Base-by-base conservation (phyloP, 2,888 invertebrate genomes). In the Drosophila hamatofila region DNA sequence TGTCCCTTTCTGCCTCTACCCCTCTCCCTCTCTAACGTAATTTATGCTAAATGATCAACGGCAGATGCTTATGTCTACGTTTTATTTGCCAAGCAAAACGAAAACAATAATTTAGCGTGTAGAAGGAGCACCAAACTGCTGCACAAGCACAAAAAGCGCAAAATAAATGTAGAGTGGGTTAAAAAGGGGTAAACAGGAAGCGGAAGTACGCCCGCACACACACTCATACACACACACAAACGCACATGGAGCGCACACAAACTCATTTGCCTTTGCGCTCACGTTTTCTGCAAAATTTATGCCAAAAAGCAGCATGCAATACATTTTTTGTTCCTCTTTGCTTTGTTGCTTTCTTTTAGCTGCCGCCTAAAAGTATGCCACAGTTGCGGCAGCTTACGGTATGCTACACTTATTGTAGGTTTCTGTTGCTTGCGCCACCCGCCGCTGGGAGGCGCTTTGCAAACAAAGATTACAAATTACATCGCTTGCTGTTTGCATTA, bases 261-360 rank as follows among this genome's bases (percentile, higher is more conserved):
- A 70, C 89, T 87, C 88, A 89, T 85, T 89, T 85, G 85, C 85
- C 80, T 85, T 89, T 88, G 73, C 78, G 80, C 78, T 88, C 88
- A 86, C 85, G 89, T 86, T 72, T 64, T 64, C 60, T 67, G 66
- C 54, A 64, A 76, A 82, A 86, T 89, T 87, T 88, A 88, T 86
- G 78, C 80, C 89, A 84, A 78, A 83, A 81, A 72, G 58, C 72
- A 80, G 66, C 71, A 70, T 72, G 70, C 72, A 79, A 76, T 81
- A 76, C 82, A 80, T 79, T 82, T 76, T 65, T 68, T n/a, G n/a
- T n/a, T 75, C 62, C 16, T 75, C 62, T 35, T 35, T 33, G 2
- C 33, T 25, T 33, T 44, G 37, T 30, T 56, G 18, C 41, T 35
- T 59, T 62, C 49, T 56, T 76, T 60, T 27, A 25, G 33, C 30